Conservation (phyloP, 2,888 invertebrate genomes). For the Hofmannophila pseudospretella region DNA sequence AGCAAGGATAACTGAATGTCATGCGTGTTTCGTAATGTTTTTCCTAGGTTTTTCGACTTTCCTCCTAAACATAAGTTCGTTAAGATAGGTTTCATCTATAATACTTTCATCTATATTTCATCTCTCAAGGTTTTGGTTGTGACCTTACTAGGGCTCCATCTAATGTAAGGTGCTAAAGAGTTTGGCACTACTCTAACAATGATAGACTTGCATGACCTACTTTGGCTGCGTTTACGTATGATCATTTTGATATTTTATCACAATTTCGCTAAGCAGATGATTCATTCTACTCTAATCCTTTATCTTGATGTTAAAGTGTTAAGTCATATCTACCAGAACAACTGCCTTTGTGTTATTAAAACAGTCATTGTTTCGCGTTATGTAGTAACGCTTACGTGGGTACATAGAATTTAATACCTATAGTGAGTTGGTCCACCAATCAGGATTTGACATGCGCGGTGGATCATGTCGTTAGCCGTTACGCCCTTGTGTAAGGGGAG, state of each 20-base stretch:
- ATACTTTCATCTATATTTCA: too few relatives aligned
- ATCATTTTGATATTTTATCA: conserved; percentile 39
- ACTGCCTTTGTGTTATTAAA: conserved; percentile 11
- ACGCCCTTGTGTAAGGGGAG: too few relatives aligned
- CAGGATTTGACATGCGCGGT: too few relatives aligned
- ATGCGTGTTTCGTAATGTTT: too few relatives aligned
- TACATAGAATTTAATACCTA: too few relatives aligned
- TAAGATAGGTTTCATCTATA: too few relatives aligned
- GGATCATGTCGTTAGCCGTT: too few relatives aligned
- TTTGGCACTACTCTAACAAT: not conserved
- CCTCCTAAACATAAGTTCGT: too few relatives aligned
- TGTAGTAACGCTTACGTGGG: too few relatives aligned
- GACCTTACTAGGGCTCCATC: not conserved
- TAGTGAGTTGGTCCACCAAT: too few relatives aligned
- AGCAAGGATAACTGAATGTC: too few relatives aligned
- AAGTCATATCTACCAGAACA: conserved; percentile 16
- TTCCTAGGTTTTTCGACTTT: too few relatives aligned
- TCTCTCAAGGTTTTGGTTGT: not conserved
- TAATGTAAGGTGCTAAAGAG: not conserved
- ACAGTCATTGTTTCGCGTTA: conserved; percentile 2
- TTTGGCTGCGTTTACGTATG: conserved; percentile 37
- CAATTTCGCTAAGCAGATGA: conserved; percentile 39
- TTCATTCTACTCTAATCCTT: conserved; percentile 41
- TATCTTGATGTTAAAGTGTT: conserved; percentile 33
- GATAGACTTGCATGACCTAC: conserved; percentile 8